Evolutionary conservation across 2,113 vertebrate genomes (phyloP), one percentile per base, ranked within the genome.

Genomic region (Gasterosteus aculeatus): DNA sequence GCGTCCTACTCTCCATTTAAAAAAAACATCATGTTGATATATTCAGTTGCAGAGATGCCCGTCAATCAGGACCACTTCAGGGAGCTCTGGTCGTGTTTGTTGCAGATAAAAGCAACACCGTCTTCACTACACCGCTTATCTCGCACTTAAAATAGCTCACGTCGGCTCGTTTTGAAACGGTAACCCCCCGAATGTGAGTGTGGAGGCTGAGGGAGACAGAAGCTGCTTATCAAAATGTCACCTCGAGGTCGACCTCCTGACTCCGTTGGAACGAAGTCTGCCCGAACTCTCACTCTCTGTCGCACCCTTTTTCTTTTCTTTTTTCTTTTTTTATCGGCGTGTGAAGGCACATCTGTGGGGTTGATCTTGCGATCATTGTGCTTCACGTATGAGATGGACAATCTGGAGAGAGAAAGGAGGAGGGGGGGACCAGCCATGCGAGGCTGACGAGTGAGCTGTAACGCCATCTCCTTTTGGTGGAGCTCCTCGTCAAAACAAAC

Each of bases 401-500:
- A 73, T 75, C 81, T 81, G 80, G 75, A 84, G n/a, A 22, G 75
- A 72, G 68, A 49, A 8, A 7, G 35, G 6, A 7, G 35, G 35
- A 6, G 35, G 35, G 35, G 38, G 69, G 64, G 69, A 54, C 3
- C 62, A 56, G 35, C 62, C 76, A 59, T 83, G 77, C 69, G 56
- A 84, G 70, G 77, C 70, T n/a, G 85, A 86, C 75, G 89, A 89
- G 77, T 82, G 87, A 91, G 83, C 4, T 42, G 92, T 94, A 94
- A 94, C 9, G 14, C 19, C 72, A 94, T 92, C 90, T 92, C 92
- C 91, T 92, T 92, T 93, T 92, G 90, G 87, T 87, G 87, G 78
- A 92, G 64, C 85, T 87, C 85, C 85, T 91, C 91, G 86, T 93
- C 93, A 89, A 94, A 94, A 94, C 92, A 94, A 93, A 92, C 88